Conservation (phyloP, 2,888 invertebrate species). For the Drosophila koepferae region DNA sequence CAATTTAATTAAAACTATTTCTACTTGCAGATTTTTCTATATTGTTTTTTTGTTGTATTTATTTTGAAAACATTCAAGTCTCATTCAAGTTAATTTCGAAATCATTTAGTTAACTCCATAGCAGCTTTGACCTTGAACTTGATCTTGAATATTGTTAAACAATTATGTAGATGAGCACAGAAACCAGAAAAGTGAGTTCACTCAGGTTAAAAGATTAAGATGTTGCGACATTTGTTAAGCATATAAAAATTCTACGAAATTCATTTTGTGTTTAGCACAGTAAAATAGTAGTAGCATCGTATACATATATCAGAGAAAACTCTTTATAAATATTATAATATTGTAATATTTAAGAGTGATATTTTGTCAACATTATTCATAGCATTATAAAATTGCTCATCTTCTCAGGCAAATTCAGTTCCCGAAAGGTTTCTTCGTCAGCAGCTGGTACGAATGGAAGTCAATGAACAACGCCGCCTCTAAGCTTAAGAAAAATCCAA, state of each 20-base stretch:
- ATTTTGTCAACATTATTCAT: too few species aligned
- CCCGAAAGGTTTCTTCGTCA: too few species aligned
- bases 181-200: conserved; percentile 29
- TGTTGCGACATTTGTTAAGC: not conserved
- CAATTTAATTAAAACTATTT: conserved; percentile 22
- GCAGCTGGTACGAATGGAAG: too few species aligned
- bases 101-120: not conserved
- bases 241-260: not conserved
- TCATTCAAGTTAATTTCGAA: not conserved
- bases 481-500: not conserved
- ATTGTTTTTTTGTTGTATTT: not conserved
- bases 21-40: not conserved
- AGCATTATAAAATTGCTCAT: too few species aligned
- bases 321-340: not conserved
- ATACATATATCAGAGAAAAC: not conserved
- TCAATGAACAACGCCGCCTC: not conserved
- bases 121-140: conserved; percentile 26
- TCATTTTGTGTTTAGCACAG: not conserved
- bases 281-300: not conserved
- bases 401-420: too few species aligned
- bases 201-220: conserved; percentile 22
- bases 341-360: too few species aligned
- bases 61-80: not conserved
- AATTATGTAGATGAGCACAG: conserved; percentile 9
- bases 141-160: conserved; percentile 3